Evolutionary conservation across 2,113 vertebrate genomes (phyloP).

Genomic region (Onychorhynchus coronatus): DNA sequence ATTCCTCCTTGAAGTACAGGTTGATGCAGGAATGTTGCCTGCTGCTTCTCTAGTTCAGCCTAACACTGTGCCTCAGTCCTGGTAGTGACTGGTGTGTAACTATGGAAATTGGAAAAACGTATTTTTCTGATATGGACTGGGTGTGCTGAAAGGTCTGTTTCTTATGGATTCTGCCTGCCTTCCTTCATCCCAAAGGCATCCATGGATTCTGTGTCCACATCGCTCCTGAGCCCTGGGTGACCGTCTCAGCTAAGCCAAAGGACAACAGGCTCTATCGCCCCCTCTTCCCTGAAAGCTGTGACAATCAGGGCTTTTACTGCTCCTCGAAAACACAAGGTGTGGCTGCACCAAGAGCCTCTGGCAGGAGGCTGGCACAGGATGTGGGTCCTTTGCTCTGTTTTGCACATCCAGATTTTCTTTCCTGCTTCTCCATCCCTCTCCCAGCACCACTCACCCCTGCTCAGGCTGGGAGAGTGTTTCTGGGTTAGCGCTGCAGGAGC

Average conservation of each 20-base stretch:
- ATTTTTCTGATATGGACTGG: not conserved
- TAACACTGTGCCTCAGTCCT: not conserved
- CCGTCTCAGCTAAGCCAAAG: not conserved
- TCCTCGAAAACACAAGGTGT: constrained; percentile 38
- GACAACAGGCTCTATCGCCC: not conserved
- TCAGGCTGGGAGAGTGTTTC: not conserved
- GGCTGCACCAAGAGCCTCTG: constrained; percentile 49
- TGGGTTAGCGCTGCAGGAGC: not conserved
- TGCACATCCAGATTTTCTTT: not conserved
- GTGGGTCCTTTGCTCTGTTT: not conserved
- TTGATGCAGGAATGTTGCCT: not conserved
- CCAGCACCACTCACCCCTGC: accelerated
- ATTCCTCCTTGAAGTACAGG: not conserved
- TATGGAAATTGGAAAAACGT: not conserved
- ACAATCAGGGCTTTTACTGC: not conserved
- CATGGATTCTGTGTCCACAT: not conserved
- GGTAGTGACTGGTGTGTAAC: not conserved
- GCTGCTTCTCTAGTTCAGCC: not conserved
- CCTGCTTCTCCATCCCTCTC: not conserved
- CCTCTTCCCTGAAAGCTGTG: not conserved
- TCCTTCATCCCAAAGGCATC: not conserved
- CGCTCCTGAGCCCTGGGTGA: accelerated
- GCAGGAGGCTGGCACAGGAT: constrained; percentile 25
- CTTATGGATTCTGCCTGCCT: not conserved
- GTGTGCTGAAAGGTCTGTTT: not conserved